Conservation (phyloP, 2,797 vertebrate species). For the Paramormyrops hopkinsi region DNA sequence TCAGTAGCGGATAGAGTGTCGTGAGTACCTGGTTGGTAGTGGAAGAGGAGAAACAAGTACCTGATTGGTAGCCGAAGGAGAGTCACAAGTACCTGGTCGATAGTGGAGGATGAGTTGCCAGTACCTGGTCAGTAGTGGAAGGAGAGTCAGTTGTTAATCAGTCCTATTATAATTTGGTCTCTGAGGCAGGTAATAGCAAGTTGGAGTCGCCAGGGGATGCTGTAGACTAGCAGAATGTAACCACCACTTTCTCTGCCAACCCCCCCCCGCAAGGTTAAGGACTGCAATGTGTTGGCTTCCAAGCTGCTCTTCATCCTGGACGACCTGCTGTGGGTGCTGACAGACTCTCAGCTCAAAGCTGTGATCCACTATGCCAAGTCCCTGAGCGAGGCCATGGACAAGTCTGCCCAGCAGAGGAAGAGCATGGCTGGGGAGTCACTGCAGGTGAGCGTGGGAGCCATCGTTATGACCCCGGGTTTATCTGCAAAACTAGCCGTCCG, state of each 20-base stretch:
- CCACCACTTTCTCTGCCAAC: background rate
- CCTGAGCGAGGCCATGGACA: constrained; percentile 92
- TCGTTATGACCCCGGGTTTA: background rate
- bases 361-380: constrained; percentile 96
- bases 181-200: background rate
- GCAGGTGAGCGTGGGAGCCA: constrained; percentile 58
- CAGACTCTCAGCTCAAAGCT: constrained; percentile 93
- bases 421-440: constrained; percentile 78
- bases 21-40: background rate
- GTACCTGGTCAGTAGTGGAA: background rate
- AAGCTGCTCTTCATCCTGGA: constrained; percentile 93
- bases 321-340: constrained; percentile 95
- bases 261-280: constrained; percentile 73
- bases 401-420: constrained; percentile 90
- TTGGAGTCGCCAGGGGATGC: background rate
- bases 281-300: constrained; percentile 91
- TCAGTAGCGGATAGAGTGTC: background rate
- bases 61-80: background rate
- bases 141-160: background rate
- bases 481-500: background rate
- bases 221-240: background rate
- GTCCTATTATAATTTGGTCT: background rate
- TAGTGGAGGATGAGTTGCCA: background rate
- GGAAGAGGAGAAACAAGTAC: background rate
- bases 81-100: background rate